Conservation (phyloP, 2,888 invertebrate genomes). For the Ellobium chinense region DNA sequence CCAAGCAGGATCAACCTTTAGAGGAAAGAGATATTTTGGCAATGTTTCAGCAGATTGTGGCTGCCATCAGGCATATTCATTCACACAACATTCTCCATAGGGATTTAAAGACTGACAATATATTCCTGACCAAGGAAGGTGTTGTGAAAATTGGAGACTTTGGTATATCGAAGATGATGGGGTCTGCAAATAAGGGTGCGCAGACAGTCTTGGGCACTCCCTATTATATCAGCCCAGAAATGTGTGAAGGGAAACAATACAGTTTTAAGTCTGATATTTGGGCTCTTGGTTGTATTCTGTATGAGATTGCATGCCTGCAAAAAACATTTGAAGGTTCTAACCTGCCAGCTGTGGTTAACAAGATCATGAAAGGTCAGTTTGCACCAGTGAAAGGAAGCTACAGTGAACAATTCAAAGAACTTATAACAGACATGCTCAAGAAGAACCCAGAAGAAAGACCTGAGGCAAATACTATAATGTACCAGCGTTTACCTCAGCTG, state of each 20-base stretch:
- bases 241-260: slow-evolving; percentile 88
- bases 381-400: slow-evolving; percentile 85
- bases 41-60: slow-evolving; percentile 85
- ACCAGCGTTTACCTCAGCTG: slow-evolving; percentile 76
- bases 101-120: slow-evolving; percentile 87
- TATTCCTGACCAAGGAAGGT: slow-evolving; percentile 85
- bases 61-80: slow-evolving; percentile 86
- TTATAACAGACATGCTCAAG: slow-evolving; percentile 84
- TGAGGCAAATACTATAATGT: slow-evolving; percentile 83
- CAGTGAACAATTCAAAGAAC: slow-evolving; percentile 83
- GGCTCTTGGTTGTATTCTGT: slow-evolving; percentile 88
- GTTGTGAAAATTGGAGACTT: slow-evolving; percentile 86
- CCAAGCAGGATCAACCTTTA: slow-evolving; percentile 78
- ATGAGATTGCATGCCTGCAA: slow-evolving; percentile 86
- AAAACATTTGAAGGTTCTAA: slow-evolving; percentile 88
- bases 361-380: slow-evolving; percentile 87
- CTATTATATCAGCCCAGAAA: slow-evolving; percentile 88
- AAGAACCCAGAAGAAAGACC: slow-evolving; percentile 84
- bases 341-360: slow-evolving; percentile 86
- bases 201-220: slow-evolving; percentile 87
- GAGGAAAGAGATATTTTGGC: slow-evolving; percentile 83
- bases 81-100: slow-evolving; percentile 84
- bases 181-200: slow-evolving; percentile 84
- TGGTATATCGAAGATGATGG: slow-evolving; percentile 87
- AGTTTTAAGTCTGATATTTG: slow-evolving; percentile 89